phyloP scores from a whole-genome alignment of 2,888 invertebrate species.

The Trissonchulus sp. region DNA sequence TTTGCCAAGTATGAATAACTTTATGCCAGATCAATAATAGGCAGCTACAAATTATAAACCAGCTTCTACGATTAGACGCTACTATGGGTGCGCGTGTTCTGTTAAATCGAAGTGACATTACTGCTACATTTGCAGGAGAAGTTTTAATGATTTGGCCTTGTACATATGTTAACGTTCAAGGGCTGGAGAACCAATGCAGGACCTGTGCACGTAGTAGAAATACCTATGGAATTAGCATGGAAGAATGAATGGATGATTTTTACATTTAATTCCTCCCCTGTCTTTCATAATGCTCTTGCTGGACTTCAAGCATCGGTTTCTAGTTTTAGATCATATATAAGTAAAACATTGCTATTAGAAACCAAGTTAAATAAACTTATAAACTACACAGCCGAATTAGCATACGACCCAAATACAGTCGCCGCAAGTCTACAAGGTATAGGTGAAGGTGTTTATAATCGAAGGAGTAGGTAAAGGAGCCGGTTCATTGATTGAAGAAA shows the following conservation, averaged over 20 bases:
- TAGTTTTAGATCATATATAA: not conserved
- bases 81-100: slow-evolving; percentile 21
- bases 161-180: not conserved
- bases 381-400: not conserved
- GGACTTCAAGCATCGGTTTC: not conserved
- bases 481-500: not conserved
- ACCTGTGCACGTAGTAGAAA: not conserved
- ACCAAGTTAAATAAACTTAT: not conserved
- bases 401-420: not conserved
- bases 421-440: not conserved
- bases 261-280: not conserved
- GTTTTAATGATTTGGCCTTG: slow-evolving; percentile 26
- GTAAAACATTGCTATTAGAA: not conserved
- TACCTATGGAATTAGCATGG: not conserved
- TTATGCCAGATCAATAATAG: no score
- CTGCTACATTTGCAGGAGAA: slow-evolving; percentile 22
- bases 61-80: slow-evolving; percentile 19
- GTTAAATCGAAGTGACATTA: slow-evolving; percentile 15
- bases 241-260: not conserved
- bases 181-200: slow-evolving; percentile 2
- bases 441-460: not conserved
- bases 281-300: not conserved
- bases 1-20: no score
- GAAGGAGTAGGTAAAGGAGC: not conserved
- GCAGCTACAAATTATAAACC: slow-evolving; percentile 12